These are phyloP conservation scores for Phenganax stokvisi DNA, from an alignment of 92 coral and sea anemone genomes.

Conservation along the genomic window DNA sequence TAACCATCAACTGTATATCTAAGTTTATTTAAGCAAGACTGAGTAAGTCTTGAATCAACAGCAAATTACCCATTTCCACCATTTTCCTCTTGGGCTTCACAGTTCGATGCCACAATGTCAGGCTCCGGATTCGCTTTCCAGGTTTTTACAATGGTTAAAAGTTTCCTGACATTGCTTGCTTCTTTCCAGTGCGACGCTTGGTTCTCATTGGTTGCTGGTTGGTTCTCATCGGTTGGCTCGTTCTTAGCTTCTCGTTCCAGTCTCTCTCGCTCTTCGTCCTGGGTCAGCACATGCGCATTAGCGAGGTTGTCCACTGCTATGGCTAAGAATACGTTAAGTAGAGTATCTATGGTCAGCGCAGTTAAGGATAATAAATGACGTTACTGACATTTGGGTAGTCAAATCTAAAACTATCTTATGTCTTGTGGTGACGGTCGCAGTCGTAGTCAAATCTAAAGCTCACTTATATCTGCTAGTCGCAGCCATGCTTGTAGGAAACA, in stretches of 20 bases:
- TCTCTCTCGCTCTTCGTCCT: conserved; percentile 83
- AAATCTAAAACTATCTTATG: too few relatives aligned
- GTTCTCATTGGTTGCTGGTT: conserved; percentile 19
- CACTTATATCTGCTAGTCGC: too few relatives aligned
- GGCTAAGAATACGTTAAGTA: conserved; percentile 90
- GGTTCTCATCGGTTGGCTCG: background rate
- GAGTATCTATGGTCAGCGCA: conserved; percentile 57
- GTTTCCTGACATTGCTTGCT: conserved; percentile 14
- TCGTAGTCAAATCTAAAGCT: too few relatives aligned
- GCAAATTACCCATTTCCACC: conserved; percentile 22
- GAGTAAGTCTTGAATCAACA: background rate
- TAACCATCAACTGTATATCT: background rate
- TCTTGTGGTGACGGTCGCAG: too few relatives aligned
- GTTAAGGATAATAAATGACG: background rate
- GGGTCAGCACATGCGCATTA: conserved; percentile 89
- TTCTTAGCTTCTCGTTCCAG: conserved; percentile 57
- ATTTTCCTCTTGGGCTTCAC: conserved; percentile 39
- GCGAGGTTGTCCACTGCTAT: conserved; percentile 99
- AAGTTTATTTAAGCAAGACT: background rate
- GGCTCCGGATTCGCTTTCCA: conserved; percentile 12
- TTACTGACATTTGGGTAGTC: background rate
- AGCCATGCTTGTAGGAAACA: background rate
- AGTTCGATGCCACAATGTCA: conserved; percentile 34
- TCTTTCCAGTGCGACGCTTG: conserved; percentile 26
- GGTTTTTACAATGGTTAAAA: conserved; percentile 8